phyloP scores from a whole-genome alignment of 2,113 vertebrate species.

The Hippocampus barbouri region DNA sequence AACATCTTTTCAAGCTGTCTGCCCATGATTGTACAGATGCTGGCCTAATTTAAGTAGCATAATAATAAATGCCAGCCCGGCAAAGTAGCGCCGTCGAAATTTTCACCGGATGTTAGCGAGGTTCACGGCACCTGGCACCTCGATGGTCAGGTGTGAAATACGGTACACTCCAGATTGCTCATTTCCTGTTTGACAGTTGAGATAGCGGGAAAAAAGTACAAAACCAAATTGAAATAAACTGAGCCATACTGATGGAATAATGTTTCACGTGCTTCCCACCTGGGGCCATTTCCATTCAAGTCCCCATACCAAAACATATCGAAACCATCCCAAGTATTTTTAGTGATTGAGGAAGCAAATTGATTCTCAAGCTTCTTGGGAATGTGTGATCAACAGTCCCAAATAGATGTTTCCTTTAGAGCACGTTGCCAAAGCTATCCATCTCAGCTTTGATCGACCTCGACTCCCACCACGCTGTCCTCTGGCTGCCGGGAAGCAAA shows the following conservation, averaged over 20 bases:
- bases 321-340: conserved; percentile 16
- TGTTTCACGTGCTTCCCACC: not conserved
- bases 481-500: conserved; percentile 20
- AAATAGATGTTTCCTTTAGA: conserved; percentile 43
- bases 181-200: not conserved
- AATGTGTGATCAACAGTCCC: conserved; percentile 36
- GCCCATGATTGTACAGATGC: not conserved
- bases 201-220: not conserved
- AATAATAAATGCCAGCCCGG: not conserved
- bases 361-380: conserved; percentile 20
- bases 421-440: conserved; percentile 34
- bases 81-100: not conserved
- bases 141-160: not conserved
- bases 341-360: conserved; percentile 12
- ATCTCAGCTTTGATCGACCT: conserved; percentile 55
- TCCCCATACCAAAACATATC: not conserved
- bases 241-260: not conserved
- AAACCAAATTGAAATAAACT: not conserved
- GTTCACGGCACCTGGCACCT: not conserved
- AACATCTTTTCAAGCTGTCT: not conserved
- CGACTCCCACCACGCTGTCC: conserved; percentile 1
- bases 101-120: not conserved
- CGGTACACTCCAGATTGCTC: not conserved
- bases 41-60: not conserved
- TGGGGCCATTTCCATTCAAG: conserved; percentile 23